These are phyloP conservation scores for Acanthochromis polyacanthus DNA, from an alignment of 2,113 vertebrate species.

Conservation along the genomic window DNA sequence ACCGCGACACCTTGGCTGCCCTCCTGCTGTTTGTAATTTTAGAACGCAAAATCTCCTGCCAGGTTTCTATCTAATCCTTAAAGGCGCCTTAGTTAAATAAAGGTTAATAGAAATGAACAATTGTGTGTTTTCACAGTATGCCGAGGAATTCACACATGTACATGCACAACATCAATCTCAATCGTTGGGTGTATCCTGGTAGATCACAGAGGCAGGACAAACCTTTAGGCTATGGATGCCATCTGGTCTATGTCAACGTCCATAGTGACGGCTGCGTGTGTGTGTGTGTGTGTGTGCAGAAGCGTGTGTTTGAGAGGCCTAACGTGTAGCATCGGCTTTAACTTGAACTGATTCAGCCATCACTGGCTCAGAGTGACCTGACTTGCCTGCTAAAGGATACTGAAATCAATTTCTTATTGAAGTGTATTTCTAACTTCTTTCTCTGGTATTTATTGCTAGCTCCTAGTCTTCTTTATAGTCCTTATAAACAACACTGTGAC, in stretches of 20 bases:
- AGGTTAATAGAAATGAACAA: constrained; percentile 51
- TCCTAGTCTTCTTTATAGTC: constrained; percentile 19
- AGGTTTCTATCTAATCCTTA: constrained; percentile 46
- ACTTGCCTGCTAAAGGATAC: background rate
- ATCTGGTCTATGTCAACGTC: constrained; percentile 54
- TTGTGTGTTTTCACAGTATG: constrained; percentile 14
- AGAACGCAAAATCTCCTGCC: constrained; percentile 48
- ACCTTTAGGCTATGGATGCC: constrained; percentile 39
- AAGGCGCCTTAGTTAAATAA: constrained; percentile 52
- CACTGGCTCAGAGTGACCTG: background rate
- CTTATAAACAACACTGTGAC: constrained; percentile 23
- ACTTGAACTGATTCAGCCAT: constrained; percentile 16
- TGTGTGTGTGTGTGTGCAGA: background rate
- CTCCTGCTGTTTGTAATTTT: constrained; percentile 60
- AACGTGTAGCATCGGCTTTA: constrained; percentile 10
- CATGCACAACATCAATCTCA: constrained; percentile 36
- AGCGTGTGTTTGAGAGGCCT: background rate
- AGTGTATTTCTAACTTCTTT: background rate
- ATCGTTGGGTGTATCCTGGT: constrained; percentile 35
- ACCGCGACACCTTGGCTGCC: constrained; percentile 44
- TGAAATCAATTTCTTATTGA: background rate
- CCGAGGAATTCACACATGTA: background rate
- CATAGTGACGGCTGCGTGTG: background rate
- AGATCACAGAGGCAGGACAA: constrained; percentile 45
- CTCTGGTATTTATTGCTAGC: constrained; percentile 11